Conservation (phyloP, 1,140 invertebrate species). For the Drosophila leontia region DNA sequence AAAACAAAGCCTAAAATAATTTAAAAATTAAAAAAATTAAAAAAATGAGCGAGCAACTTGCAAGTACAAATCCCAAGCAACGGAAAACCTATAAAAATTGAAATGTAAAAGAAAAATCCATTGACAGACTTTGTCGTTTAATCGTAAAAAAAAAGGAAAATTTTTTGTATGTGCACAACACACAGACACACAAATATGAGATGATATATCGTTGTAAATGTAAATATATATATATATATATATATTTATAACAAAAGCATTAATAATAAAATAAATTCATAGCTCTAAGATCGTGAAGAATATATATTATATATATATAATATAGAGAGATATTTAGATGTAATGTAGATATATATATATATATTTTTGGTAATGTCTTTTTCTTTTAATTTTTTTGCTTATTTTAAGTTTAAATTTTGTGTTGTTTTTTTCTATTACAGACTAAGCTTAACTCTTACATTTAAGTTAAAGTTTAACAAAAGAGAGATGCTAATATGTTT, state of each 20-base stretch:
- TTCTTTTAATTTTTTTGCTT: slow-evolving; percentile 2
- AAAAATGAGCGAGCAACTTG: slow-evolving; percentile 41
- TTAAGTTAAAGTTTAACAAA: slow-evolving; percentile 25
- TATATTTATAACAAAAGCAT: slow-evolving; percentile 31
- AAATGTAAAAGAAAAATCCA: slow-evolving; percentile 1
- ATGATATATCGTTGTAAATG: slow-evolving; percentile 8
- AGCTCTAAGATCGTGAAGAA: slow-evolving; percentile 20
- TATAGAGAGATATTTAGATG: slow-evolving; percentile 3
- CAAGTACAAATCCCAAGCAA: slow-evolving; percentile 60
- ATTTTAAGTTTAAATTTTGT: not conserved
- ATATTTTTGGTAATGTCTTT: slow-evolving; percentile 31
- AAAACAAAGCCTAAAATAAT: not conserved
- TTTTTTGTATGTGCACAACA: slow-evolving; percentile 33
- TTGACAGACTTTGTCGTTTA: not conserved
- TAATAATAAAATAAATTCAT: slow-evolving; percentile 35
- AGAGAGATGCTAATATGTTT: slow-evolving; percentile 60
- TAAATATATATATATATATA: slow-evolving; percentile 16
- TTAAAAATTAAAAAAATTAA: not conserved
- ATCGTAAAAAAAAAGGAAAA: not conserved
- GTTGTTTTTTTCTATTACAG: not conserved
- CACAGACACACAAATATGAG: not conserved
- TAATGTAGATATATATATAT: slow-evolving; percentile 5
- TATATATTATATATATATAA: slow-evolving; percentile 10
- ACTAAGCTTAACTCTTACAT: slow-evolving; percentile 28
- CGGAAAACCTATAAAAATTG: slow-evolving; percentile 17